Conservation (phyloP, 2,888 invertebrate species). For the Drosophila mercatorum region DNA sequence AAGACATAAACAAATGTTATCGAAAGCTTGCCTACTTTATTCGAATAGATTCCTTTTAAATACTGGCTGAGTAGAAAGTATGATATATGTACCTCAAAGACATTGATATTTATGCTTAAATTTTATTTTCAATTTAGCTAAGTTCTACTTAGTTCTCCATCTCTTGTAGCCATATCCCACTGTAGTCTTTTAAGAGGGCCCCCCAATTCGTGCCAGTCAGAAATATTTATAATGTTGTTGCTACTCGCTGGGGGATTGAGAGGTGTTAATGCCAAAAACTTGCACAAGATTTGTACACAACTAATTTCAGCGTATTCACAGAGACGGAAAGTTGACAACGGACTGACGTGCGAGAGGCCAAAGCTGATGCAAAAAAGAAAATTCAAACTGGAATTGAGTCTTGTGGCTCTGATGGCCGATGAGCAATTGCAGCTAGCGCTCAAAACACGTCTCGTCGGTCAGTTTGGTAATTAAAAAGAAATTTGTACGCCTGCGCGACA, state of each 20-base stretch:
- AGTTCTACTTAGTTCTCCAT: neutral
- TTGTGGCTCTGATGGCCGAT: conserved; percentile 28
- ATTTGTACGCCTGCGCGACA: conserved; percentile 50
- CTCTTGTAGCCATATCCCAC: neutral
- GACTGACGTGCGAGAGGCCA: conserved; percentile 55
- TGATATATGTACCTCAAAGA: too few relatives aligned
- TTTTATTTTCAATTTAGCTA: too few relatives aligned
- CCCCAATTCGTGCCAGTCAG: conserved; percentile 25
- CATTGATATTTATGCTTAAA: too few relatives aligned
- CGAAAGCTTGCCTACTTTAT: too few relatives aligned
- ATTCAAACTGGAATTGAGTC: conserved; percentile 17
- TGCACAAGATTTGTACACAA: conserved; percentile 77
- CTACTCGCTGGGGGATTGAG: conserved; percentile 64
- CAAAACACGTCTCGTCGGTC: conserved; percentile 48
- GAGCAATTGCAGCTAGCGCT: conserved; percentile 63
- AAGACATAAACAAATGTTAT: too few relatives aligned
- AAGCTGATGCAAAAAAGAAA: conserved; percentile 10
- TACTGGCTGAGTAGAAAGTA: too few relatives aligned
- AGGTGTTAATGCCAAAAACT: conserved; percentile 80
- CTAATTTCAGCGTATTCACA: conserved; percentile 74
- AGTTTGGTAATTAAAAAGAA: conserved; percentile 68
- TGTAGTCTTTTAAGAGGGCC: conserved; percentile 12
- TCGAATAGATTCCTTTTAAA: too few relatives aligned
- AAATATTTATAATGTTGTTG: conserved; percentile 59
- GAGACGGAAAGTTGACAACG: conserved; percentile 70